Conservation (phyloP, 2,797 vertebrate genomes). For the Muraenolepis orangiensis region DNA sequence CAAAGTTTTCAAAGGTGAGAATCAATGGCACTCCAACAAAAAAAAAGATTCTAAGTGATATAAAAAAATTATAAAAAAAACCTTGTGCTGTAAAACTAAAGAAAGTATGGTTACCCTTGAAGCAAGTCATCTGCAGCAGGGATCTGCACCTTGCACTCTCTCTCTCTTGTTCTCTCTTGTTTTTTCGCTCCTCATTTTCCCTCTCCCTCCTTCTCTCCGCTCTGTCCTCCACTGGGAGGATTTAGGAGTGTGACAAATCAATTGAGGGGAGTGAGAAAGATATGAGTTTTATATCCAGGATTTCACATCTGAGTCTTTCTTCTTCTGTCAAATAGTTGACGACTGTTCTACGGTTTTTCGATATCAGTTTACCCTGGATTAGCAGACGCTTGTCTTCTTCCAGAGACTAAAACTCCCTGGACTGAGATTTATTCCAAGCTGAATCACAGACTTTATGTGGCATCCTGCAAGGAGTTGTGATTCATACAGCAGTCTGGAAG, state of each 20-base stretch:
- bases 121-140: conserved; percentile 33
- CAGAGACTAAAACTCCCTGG: conserved; percentile 18
- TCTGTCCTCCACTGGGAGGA: not conserved
- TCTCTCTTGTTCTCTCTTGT: conserved; percentile 11
- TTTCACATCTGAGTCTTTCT: conserved; percentile 21
- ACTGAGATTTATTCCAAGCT: not conserved
- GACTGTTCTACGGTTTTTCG: not conserved
- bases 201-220: conserved; percentile 6
- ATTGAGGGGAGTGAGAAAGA: conserved; percentile 24
- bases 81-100: conserved; percentile 50
- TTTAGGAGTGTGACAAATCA: conserved; percentile 38
- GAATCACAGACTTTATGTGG: not conserved
- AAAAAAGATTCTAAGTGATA: conserved; percentile 52
- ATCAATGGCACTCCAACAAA: conserved; percentile 45
- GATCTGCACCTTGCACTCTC: conserved; percentile 18
- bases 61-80: conserved; percentile 55
- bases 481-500: conserved; percentile 31
- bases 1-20: conserved; percentile 43
- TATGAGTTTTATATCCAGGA: conserved; percentile 19
- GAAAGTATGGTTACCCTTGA: conserved; percentile 60
- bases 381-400: conserved; percentile 16
- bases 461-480: conserved; percentile 46
- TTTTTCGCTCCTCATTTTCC: not conserved
- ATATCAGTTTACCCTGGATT: not conserved
- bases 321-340: conserved; percentile 9